Percentiles rank a stretch among this genome's conserved stretches.
phyloP scores from a whole-genome alignment of 2,888 invertebrate species.

The Eristalis pertinax region DNA sequence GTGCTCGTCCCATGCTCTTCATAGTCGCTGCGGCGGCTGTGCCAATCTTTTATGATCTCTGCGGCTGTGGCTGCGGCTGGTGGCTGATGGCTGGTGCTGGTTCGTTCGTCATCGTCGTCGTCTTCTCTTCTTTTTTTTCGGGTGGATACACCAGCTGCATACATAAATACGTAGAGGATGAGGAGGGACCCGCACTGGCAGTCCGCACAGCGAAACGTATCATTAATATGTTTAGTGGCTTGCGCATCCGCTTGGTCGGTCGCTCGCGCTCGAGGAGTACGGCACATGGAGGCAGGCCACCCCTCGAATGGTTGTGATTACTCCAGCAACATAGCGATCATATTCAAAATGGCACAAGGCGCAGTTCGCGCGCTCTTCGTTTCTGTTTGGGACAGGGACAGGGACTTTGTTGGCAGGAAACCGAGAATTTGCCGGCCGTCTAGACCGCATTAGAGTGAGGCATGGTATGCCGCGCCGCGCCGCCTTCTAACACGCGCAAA shows the following conservation, averaged over 20 bases:
- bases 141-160: conserved; percentile 61
- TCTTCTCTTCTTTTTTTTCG: conserved; percentile 35
- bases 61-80: conserved; percentile 36
- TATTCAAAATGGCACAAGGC: conserved; percentile 55
- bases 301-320: neutral
- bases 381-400: neutral
- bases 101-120: neutral
- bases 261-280: conserved; percentile 36
- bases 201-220: conserved; percentile 49
- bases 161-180: conserved; percentile 46
- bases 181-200: conserved; percentile 19
- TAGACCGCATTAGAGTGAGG: conserved; percentile 61
- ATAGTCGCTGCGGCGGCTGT: conserved; percentile 34
- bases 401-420: conserved; percentile 52
- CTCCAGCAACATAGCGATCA: conserved; percentile 43
- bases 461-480: conserved; percentile 18
- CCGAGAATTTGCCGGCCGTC: conserved; percentile 48
- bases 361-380: neutral
- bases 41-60: conserved; percentile 68
- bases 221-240: conserved; percentile 71
- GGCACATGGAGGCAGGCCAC: conserved; percentile 14
- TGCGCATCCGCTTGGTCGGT: conserved; percentile 61
- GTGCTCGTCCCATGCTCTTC: conserved; percentile 11
- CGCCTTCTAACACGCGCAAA: conserved; percentile 21
- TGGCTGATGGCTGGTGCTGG: neutral